These are phyloP conservation scores for Neelides sp. DNA, from an alignment of 1,140 invertebrate genomes.

Conservation along the genomic window DNA sequence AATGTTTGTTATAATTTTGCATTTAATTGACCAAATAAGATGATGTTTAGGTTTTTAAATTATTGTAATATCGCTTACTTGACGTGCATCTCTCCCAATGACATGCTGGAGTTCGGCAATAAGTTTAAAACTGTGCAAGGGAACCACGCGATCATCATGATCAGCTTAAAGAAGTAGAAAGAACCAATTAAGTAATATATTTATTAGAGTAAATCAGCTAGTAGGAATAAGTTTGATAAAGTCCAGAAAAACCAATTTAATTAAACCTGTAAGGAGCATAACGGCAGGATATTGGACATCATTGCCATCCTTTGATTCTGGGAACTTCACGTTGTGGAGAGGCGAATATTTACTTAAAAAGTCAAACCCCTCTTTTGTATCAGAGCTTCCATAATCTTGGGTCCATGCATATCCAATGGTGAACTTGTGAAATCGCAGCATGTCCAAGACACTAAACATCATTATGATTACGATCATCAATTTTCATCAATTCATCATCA, in stretches of 20 bases:
- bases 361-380: conserved; percentile 67
- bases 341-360: conserved; percentile 87
- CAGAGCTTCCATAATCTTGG: conserved; percentile 87
- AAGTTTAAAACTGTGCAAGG: conserved; percentile 88
- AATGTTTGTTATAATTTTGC: conserved; percentile 4
- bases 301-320: conserved; percentile 38
- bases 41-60: too few species aligned
- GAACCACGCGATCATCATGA: conserved; percentile 95
- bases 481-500: background rate
- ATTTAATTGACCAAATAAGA: conserved; percentile 1
- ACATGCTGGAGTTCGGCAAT: conserved; percentile 78
- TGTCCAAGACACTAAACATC: conserved; percentile 74
- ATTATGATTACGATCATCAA: conserved; percentile 4
- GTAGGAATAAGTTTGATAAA: too few species aligned
- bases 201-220: too few species aligned
- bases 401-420: conserved; percentile 92
- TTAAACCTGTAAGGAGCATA: conserved; percentile 76
- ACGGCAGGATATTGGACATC: conserved; percentile 72
- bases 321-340: conserved; percentile 75
- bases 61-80: conserved; percentile 39
- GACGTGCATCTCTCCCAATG: conserved; percentile 46
- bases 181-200: too few species aligned
- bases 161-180: conserved; percentile 40
- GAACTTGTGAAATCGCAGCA: conserved; percentile 95
- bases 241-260: too few species aligned